Conservation (phyloP, 2,888 invertebrate genomes). For the Phaedon cochleariae region DNA sequence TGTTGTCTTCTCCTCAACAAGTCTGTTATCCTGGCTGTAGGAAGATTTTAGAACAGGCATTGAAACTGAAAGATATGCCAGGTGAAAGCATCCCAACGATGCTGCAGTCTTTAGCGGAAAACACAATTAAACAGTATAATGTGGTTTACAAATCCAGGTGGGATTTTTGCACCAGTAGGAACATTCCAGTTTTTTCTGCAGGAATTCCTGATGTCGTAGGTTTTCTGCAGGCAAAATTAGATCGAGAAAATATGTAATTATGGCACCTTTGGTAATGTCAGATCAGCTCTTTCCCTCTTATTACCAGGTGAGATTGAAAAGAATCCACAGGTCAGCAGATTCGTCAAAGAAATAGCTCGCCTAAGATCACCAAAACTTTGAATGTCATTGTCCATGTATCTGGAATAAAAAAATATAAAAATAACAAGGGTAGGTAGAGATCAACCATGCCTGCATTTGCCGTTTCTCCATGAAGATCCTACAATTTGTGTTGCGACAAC, state of each 20-base stretch:
- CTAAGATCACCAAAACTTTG: slow-evolving; percentile 33
- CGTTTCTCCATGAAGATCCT: slow-evolving; percentile 32
- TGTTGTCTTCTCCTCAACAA: slow-evolving; percentile 16
- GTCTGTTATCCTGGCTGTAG: slow-evolving; percentile 19
- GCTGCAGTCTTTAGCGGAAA: slow-evolving; percentile 4
- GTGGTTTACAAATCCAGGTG: slow-evolving; percentile 8
- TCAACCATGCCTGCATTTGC: slow-evolving; percentile 25
- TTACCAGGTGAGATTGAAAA: slow-evolving; percentile 31
- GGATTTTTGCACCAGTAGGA: background rate
- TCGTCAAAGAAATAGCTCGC: slow-evolving; percentile 42
- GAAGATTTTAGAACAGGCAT: slow-evolving; percentile 14
- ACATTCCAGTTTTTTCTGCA: background rate
- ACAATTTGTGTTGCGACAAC: slow-evolving; percentile 34
- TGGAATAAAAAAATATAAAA: slow-evolving; percentile 4
- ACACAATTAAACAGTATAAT: slow-evolving; percentile 13
- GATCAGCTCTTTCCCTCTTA: slow-evolving; percentile 46
- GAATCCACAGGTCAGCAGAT: slow-evolving; percentile 38
- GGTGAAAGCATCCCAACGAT: background rate
- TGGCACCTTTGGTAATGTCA: slow-evolving; percentile 43
- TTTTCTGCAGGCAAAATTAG: slow-evolving; percentile 31
- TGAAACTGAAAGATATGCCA: background rate
- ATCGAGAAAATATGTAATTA: slow-evolving; percentile 24
- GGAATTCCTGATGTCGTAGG: background rate
- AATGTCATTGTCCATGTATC: background rate
- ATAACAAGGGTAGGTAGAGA: slow-evolving; percentile 7